A percentile compares a stretch with the other conserved stretches of the same genome.
Conservation (phyloP, 2,797 vertebrate genomes). For the Crax fasciolata region DNA sequence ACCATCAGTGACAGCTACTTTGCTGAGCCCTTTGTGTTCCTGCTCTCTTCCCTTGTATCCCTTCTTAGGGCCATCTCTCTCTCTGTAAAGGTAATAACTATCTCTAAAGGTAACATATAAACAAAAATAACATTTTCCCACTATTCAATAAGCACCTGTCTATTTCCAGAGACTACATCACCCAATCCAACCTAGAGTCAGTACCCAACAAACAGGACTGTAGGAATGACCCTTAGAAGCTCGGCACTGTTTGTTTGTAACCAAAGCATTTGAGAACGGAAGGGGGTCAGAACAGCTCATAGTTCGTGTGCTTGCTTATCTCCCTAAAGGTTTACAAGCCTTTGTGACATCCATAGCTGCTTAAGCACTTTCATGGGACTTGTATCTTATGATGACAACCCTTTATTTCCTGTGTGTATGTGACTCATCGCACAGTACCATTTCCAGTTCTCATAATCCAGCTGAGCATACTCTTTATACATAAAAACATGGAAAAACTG, state of each 20-base stretch:
- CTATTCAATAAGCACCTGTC: not conserved
- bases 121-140: not conserved
- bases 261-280: slow-evolving; percentile 6
- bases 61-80: not conserved
- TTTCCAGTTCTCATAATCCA: not conserved
- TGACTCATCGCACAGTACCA: not conserved
- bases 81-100: not conserved
- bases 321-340: not conserved
- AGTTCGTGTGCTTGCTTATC: not conserved
- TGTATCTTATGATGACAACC: not conserved
- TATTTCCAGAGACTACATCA: not conserved
- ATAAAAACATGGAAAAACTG: not conserved
- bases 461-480: not conserved
- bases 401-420: not conserved
- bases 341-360: not conserved
- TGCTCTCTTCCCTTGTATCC: not conserved
- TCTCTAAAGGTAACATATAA: not conserved
- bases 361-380: not conserved
- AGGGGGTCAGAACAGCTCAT: not conserved
- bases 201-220: not conserved
- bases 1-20: not conserved
- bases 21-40: not conserved
- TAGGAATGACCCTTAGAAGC: not conserved
- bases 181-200: not conserved
- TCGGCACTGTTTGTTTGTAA: not conserved